Conservation (phyloP, 2,888 invertebrate genomes). For the Chorisops tibialis region DNA sequence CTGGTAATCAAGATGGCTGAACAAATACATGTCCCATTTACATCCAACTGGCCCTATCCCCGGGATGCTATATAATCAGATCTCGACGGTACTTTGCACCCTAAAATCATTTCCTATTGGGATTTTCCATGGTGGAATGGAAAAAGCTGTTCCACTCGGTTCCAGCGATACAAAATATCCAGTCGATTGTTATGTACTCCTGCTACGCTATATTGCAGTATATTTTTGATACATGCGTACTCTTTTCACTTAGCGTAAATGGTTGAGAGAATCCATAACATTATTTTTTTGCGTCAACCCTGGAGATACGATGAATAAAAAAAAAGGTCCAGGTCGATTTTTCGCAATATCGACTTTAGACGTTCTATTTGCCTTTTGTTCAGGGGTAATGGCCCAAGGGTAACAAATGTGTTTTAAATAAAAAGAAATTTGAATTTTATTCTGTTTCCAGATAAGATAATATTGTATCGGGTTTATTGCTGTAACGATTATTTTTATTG, state of each 20-base stretch:
- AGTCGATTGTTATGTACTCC: slow-evolving; percentile 17
- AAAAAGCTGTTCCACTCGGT: neutral
- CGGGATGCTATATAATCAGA: slow-evolving; percentile 7
- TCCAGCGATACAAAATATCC: slow-evolving; percentile 6
- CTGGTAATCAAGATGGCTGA: slow-evolving; percentile 36
- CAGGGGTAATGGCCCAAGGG: slow-evolving; percentile 15
- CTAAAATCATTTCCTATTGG: slow-evolving; percentile 19
- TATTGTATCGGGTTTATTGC: no score
- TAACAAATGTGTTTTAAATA: slow-evolving; percentile 25
- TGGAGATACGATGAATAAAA: neutral
- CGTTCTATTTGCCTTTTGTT: slow-evolving; percentile 24
- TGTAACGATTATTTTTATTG: no score
- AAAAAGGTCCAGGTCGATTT: neutral
- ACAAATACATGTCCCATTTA: slow-evolving; percentile 32
- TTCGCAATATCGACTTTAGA: slow-evolving; percentile 20
- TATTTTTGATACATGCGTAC: slow-evolving; percentile 15
- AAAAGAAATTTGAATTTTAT: neutral
- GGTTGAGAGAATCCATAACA: neutral
- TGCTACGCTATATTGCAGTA: slow-evolving; percentile 2
- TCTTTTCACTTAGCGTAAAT: slow-evolving; percentile 18
- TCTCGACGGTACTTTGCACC: slow-evolving; percentile 24
- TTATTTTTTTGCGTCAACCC: neutral
- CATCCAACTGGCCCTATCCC: slow-evolving; percentile 18
- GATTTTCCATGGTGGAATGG: neutral
- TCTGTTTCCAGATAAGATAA: no score